Percentiles rank a stretch among this genome's conserved stretches.
Evolutionary conservation across 2,113 vertebrate genomes (phyloP).

Genomic region (Chloropsis hardwickii): DNA sequence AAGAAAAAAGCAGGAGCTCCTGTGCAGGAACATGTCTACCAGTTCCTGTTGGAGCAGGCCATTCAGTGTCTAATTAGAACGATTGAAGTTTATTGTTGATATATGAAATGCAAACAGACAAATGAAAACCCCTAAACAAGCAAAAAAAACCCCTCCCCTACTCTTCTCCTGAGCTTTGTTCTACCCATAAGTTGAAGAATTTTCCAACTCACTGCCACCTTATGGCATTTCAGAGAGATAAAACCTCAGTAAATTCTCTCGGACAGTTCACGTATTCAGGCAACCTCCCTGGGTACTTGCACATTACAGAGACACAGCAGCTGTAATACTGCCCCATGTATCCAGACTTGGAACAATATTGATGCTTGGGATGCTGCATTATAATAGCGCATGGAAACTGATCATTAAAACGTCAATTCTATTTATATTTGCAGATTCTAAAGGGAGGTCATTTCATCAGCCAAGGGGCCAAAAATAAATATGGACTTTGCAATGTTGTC

Average conservation of each 20-base stretch:
- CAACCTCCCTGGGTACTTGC: background rate
- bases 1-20: background rate
- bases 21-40: background rate
- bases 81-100: background rate
- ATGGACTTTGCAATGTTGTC: background rate
- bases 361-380: background rate
- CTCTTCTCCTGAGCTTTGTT: background rate
- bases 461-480: slow-evolving; percentile 19
- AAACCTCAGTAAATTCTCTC: background rate
- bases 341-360: background rate
- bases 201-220: slow-evolving; percentile 61
- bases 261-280: background rate
- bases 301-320: background rate
- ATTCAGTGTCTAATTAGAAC: background rate
- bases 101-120: background rate
- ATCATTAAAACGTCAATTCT: background rate
- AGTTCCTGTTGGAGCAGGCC: background rate
- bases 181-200: background rate
- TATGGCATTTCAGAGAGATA: slow-evolving; percentile 48
- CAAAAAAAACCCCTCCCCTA: background rate
- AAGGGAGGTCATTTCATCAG: slow-evolving; percentile 15
- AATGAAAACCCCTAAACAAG: background rate
- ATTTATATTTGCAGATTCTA: slow-evolving; percentile 17
- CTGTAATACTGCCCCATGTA: background rate
- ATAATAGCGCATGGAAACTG: background rate